These are phyloP conservation scores for Brachylomia viminalis DNA, from an alignment of 2,888 invertebrate genomes.

Conservation along the genomic window DNA sequence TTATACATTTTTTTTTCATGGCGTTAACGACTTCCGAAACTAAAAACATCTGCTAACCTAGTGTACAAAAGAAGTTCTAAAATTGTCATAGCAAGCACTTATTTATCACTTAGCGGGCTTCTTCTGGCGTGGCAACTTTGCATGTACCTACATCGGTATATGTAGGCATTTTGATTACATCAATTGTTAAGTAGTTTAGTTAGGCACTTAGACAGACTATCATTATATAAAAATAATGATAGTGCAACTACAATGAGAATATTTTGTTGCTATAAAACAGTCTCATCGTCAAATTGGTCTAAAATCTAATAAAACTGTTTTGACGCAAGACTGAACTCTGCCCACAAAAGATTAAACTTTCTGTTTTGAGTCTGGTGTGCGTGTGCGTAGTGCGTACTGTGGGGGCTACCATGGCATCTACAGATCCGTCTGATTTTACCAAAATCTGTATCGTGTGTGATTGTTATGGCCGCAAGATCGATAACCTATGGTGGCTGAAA, in stretches of 20 bases:
- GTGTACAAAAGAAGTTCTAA: neutral
- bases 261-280: neutral
- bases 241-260: neutral
- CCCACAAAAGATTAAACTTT: neutral
- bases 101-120: constrained; percentile 8
- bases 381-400: accelerated
- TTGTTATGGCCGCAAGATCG: neutral
- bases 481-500: neutral
- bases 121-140: neutral
- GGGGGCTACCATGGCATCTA: neutral
- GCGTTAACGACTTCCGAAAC: neutral
- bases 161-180: neutral
- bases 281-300: neutral
- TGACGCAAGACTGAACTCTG: neutral
- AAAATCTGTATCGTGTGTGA: too few relatives aligned
- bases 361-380: neutral
- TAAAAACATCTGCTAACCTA: neutral
- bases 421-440: too few relatives aligned
- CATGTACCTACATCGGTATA: too few relatives aligned
- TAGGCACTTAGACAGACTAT: neutral
- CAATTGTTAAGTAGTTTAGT: constrained; percentile 7
- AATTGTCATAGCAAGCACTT: constrained; percentile 12
- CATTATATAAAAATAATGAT: constrained; percentile 23
- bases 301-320: neutral
- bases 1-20: too few relatives aligned